Percentiles rank a stretch among this genome's conserved stretches.
Evolutionary conservation across 2,113 vertebrate genomes (phyloP).

Genomic region (Tupaia tana): DNA sequence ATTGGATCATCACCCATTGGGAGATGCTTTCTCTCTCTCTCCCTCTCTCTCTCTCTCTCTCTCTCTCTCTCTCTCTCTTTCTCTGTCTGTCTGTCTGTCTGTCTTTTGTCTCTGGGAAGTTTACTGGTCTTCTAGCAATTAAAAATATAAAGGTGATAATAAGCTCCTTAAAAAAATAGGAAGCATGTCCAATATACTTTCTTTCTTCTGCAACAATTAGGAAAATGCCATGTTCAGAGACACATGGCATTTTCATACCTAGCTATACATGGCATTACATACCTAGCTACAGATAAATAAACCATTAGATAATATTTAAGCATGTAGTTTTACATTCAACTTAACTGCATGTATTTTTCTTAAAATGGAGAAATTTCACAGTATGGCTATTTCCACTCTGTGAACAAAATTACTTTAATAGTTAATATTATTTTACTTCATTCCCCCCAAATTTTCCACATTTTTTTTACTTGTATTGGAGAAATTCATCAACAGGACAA

Average conservation of each 20-base stretch:
- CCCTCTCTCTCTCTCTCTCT: too few species aligned
- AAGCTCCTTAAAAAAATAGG: not conserved
- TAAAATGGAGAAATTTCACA: not conserved
- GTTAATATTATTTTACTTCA: not conserved
- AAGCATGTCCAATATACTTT: not conserved
- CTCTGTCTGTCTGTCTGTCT: too few species aligned
- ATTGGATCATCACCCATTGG: too few species aligned
- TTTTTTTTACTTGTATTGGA: conserved; percentile 22
- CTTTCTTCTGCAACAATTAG: not conserved
- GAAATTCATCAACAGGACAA: conserved; percentile 15
- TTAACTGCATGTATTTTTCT: not conserved
- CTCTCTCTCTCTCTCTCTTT: too few species aligned
- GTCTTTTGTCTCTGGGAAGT: too few species aligned
- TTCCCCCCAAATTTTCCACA: not conserved
- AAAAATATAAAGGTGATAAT: not conserved
- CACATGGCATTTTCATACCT: not conserved
- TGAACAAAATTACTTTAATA: conserved; percentile 1
- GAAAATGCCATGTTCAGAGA: not conserved
- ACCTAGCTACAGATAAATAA: not conserved
- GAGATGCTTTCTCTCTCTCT: too few species aligned
- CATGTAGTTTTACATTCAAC: not conserved
- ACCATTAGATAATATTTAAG: not conserved
- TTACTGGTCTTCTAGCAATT: too few species aligned
- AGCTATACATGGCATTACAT: not conserved
- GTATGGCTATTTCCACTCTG: not conserved